A percentile compares a stretch with the other conserved stretches of the same genome.
Evolutionary conservation across 2,888 invertebrate genomes (phyloP).

Genomic region (Himalopsyche tibetana): DNA sequence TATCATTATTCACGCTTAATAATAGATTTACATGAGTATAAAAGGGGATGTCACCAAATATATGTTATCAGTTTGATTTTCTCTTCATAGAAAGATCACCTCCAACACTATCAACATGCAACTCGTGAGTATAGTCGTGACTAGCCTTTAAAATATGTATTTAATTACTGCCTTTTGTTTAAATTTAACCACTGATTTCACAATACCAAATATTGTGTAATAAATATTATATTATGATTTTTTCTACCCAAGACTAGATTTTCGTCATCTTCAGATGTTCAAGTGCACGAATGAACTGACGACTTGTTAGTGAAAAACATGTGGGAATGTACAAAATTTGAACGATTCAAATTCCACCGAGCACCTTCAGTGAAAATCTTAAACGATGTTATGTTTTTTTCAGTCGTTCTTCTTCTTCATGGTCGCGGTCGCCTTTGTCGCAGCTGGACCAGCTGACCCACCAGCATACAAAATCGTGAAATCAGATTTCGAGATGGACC

Average conservation of each 20-base stretch:
- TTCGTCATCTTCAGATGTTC: no score
- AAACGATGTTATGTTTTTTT: conserved; percentile 9
- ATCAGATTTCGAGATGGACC: conserved; percentile 68
- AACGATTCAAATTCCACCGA: no score
- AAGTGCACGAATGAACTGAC: no score
- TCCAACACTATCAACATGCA: conserved; percentile 27
- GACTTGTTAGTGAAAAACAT: no score
- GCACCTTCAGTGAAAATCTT: no score
- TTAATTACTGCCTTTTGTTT: not conserved
- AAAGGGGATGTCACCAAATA: conserved; percentile 48
- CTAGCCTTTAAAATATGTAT: no score
- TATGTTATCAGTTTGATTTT: conserved; percentile 48
- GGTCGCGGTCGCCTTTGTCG: conserved; percentile 63
- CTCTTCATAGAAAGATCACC: not conserved
- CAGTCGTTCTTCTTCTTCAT: conserved; percentile 64
- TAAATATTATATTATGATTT: no score
- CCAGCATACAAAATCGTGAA: conserved; percentile 68
- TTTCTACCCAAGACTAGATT: no score
- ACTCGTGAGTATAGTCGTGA: conserved; percentile 21
- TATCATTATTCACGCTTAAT: no score
- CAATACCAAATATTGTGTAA: no score
- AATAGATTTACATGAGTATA: conserved; percentile 49
- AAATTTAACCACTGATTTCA: not conserved
- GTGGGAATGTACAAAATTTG: no score
- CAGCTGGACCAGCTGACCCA: conserved; percentile 64